These are phyloP conservation scores for Clarias magur DNA, from an alignment of 2,113 vertebrate species.

Conservation along the genomic window DNA sequence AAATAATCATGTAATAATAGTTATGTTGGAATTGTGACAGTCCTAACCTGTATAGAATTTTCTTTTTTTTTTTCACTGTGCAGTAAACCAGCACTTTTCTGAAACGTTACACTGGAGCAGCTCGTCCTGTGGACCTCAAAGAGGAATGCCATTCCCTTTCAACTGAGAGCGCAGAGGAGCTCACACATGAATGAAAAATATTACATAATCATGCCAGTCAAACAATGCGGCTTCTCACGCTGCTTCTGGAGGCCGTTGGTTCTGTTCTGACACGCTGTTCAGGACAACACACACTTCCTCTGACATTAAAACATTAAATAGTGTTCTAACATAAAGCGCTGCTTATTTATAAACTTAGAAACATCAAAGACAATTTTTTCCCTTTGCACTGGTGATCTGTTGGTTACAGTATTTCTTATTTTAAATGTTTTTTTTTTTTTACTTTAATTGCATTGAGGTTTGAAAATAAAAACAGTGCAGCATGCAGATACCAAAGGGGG, in stretches of 20 bases:
- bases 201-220: constrained; percentile 56
- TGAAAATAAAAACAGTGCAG: background rate
- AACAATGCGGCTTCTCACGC: constrained; percentile 39
- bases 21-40: background rate
- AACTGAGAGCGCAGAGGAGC: constrained; percentile 27
- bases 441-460: background rate
- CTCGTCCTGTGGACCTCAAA: background rate
- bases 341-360: background rate
- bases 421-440: background rate
- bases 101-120: background rate
- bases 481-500: background rate
- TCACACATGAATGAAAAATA: constrained; percentile 60
- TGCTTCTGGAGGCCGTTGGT: constrained; percentile 12
- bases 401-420: background rate
- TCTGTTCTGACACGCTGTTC: background rate
- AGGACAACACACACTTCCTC: background rate
- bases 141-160: constrained; percentile 15
- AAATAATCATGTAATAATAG: background rate
- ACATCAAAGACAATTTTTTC: background rate
- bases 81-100: background rate
- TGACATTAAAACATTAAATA: background rate
- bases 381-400: background rate
- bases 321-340: background rate
- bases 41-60: background rate
- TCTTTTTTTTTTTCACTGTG: background rate